Base-by-base conservation (phyloP, 2,797 vertebrate genomes). In the Pseudocheirus occidentalis region DNA sequence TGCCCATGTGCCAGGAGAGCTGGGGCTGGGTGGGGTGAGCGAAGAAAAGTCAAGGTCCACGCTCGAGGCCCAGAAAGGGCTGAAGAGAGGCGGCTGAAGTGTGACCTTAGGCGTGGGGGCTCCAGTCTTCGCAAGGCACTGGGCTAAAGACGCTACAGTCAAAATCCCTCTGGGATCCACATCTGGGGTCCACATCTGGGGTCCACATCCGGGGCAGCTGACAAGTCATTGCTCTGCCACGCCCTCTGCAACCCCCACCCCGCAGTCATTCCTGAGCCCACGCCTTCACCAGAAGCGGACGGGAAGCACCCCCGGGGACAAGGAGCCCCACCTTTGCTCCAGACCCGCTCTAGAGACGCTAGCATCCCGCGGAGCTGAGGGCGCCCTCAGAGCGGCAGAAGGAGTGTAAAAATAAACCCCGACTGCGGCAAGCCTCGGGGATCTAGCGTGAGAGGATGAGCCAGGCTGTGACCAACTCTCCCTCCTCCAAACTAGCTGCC, bases 261-360 rank as follows among this genome's bases (percentile, higher is more conserved):
- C 6, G 16, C 34, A n/a, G 59, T 13, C 59, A 66, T 31, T 66
- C 31, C 58, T 4, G 59, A 66, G 4, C 29, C 31, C 13, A 10
- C 34, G 34, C 62, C 62, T 66, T 66, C 18, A n/a, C 62, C 34
- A 46, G n/a, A 16, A 40, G 31, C 66, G 46, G n/a, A 3, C n/a
- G 0, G 16, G 0, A 2, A 0, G n/a, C 5, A 81, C 21, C n/a
- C n/a, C 1, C 6, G n/a, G n/a, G 66, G 18, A 21, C 16, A 24
- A 6, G n/a, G 66, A 46, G 21, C n/a, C 6, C 18, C 40, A 40
- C 2, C 34, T 24, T 46, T 46, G n/a, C n/a, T 81, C 66, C 66
- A 21, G n/a, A 6, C 10, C 2, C 66, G 13, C 34, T n/a, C 62
- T 66, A 16, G 62, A 18, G 14, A 18, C 1, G 13, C 62, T 11